Base-by-base conservation (phyloP, 37 sponge, comb jelly and placozoan genomes). In the Axinella damicornis region DNA sequence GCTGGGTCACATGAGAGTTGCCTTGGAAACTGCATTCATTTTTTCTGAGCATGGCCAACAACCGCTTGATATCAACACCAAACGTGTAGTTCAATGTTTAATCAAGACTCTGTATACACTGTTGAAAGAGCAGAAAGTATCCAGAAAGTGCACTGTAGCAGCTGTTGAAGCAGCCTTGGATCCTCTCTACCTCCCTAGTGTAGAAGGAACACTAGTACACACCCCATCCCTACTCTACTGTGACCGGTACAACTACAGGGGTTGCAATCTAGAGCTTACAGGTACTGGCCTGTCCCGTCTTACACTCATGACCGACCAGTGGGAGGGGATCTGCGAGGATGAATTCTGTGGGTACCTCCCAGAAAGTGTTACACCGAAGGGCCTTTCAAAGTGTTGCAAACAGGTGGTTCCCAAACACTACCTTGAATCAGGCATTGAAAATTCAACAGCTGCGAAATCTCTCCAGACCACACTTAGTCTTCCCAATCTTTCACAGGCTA, bases 331-430 rank as follows among this genome's bases (percentile, higher is more conserved):
- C n/a, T n/a, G n/a, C n/a, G 62, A 34, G 28, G 21, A 20, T 0
- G 59, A 57, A 0, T 76, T 76, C 34, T 76, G 77, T 76, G 37
- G 25, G 0, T 30, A 56, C 31, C 59, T 76, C 4, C 77, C 77
- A 31, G 16, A 28, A 33, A 30, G 9, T 12, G 59, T 76, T 58
- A 56, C 21, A 21, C 77, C 77, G 2, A 58, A 36, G 13, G 21
- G 36, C 2, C 32, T 76, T 32, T 76, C 77, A 58, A 18, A 55
- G 31, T 58, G 32, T 17, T 59, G 59, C 11, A 46, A 46, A 46
- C 46, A 46, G 0, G 19, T 35, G 37, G 21, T 46, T 4, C 46
- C 46, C 2, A 69, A 69, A 33, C 27, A 22, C 2, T 19, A 16
- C 22, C 22, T 9, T 33, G 36, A 31, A 0, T 0, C 37, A 4